Conservation (phyloP, 92 coral and sea anemone genomes). For the Isaurus tuberculatus region DNA sequence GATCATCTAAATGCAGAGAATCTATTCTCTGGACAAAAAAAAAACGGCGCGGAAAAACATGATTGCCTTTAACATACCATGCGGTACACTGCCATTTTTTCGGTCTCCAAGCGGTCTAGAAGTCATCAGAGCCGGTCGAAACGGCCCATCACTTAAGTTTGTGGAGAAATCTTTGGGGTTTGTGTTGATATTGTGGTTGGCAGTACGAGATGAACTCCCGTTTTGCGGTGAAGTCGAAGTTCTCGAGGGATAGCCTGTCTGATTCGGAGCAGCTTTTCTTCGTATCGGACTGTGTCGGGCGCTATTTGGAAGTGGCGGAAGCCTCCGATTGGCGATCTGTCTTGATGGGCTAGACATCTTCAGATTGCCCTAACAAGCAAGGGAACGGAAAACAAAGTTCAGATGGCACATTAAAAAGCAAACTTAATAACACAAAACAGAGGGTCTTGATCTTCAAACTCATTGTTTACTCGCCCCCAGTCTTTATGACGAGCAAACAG, state of each 20-base stretch:
- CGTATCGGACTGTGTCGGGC: slow-evolving; percentile 73
- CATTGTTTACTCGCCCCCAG: slow-evolving; percentile 33
- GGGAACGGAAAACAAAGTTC: slow-evolving; percentile 2
- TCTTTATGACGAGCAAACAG: slow-evolving; percentile 18
- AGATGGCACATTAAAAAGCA: background rate
- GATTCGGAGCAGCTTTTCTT: slow-evolving; percentile 47
- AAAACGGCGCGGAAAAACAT: background rate
- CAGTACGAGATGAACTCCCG: slow-evolving; percentile 54
- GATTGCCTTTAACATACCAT: slow-evolving; percentile 46
- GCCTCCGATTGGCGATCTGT: slow-evolving; percentile 88
- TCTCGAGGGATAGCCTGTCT: slow-evolving; percentile 54
- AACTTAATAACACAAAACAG: background rate
- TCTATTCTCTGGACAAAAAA: background rate
- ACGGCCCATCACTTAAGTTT: slow-evolving; percentile 88
- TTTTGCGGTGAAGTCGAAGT: slow-evolving; percentile 49
- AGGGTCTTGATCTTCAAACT: background rate
- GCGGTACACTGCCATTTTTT: slow-evolving; percentile 57
- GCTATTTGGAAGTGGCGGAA: slow-evolving; percentile 92
- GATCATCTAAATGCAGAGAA: background rate
- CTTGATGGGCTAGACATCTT: slow-evolving; percentile 98
- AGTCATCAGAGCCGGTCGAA: slow-evolving; percentile 91
- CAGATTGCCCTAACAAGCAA: background rate
- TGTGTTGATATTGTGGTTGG: slow-evolving; percentile 72
- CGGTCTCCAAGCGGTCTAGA: slow-evolving; percentile 75
- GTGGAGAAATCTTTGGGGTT: slow-evolving; percentile 84